phyloP scores from a whole-genome alignment of 2,797 vertebrate genomes.

The Cheirogaleus major region DNA sequence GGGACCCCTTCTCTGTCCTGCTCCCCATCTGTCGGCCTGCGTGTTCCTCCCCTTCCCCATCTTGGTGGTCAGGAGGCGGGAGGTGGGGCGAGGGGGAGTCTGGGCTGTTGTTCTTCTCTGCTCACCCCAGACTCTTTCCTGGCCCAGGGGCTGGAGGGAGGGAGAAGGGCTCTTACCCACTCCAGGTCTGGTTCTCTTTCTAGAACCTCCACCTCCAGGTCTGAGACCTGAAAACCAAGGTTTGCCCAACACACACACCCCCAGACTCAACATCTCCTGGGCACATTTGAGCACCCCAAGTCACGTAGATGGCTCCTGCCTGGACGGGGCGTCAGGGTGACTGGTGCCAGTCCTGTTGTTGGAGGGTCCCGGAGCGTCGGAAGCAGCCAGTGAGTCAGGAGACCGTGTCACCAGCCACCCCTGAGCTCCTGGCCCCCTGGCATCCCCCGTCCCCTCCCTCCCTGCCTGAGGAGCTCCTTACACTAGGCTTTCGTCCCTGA shows the following conservation, averaged over 20 bases:
- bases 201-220: not conserved
- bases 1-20: not conserved
- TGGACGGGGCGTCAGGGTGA: fast-evolving
- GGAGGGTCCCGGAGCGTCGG: fast-evolving
- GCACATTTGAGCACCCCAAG: not conserved
- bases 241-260: not conserved
- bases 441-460: not conserved
- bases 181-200: not conserved
- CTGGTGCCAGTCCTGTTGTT: not conserved
- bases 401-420: fast-evolving
- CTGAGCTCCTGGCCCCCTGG: not conserved
- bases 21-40: not conserved
- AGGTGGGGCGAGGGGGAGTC: not conserved
- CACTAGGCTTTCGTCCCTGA: not conserved
- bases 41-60: not conserved
- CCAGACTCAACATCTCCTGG: not conserved
- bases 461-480: not conserved
- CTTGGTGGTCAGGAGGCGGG: not conserved
- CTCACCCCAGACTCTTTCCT: not conserved
- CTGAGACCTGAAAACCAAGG: not conserved
- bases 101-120: not conserved
- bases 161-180: not conserved
- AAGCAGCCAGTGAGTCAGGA: not conserved
- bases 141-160: not conserved
- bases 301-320: not conserved